Conservation (phyloP, 2,888 invertebrate species). For the Bombylius major region DNA sequence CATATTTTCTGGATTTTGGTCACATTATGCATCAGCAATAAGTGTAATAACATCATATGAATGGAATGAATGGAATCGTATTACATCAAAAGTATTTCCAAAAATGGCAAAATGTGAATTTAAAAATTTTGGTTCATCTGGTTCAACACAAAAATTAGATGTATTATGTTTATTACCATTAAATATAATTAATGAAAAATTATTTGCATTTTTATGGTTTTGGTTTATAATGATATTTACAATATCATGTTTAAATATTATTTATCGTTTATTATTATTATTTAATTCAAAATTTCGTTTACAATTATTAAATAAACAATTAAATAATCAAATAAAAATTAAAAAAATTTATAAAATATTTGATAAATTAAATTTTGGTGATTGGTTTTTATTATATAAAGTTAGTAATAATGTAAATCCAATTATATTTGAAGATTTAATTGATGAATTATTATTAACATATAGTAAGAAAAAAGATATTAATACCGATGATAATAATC, state of each 20-base stretch:
- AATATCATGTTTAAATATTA: constrained; percentile 47
- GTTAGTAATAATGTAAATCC: constrained; percentile 66
- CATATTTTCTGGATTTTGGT: constrained; percentile 31
- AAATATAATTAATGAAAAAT: constrained; percentile 69
- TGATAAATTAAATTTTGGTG: constrained; percentile 43
- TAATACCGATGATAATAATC: background rate
- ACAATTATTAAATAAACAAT: constrained; percentile 22
- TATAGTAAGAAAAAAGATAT: background rate
- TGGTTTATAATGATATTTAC: constrained; percentile 56
- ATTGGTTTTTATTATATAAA: constrained; percentile 67
- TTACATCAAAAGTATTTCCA: constrained; percentile 30
- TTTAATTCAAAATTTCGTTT: constrained; percentile 44
- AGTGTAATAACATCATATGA: constrained; percentile 24
- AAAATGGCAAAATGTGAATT: constrained; percentile 82
- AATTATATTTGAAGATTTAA: constrained; percentile 49
- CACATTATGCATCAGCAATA: constrained; percentile 27
- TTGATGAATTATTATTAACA: constrained; percentile 20
- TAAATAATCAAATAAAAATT: constrained; percentile 3
- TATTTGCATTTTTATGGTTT: constrained; percentile 61
- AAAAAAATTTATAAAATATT: constrained; percentile 18
- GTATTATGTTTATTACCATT: constrained; percentile 62
- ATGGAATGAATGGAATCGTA: constrained; percentile 29
- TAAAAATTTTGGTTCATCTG: constrained; percentile 73
- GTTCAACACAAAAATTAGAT: constrained; percentile 66
- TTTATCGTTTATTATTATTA: constrained; percentile 50